Percentiles rank a stretch among this genome's conserved stretches.
Evolutionary conservation across 2,113 vertebrate species (phyloP).

Genomic region (Nothoprocta pentlandii): DNA sequence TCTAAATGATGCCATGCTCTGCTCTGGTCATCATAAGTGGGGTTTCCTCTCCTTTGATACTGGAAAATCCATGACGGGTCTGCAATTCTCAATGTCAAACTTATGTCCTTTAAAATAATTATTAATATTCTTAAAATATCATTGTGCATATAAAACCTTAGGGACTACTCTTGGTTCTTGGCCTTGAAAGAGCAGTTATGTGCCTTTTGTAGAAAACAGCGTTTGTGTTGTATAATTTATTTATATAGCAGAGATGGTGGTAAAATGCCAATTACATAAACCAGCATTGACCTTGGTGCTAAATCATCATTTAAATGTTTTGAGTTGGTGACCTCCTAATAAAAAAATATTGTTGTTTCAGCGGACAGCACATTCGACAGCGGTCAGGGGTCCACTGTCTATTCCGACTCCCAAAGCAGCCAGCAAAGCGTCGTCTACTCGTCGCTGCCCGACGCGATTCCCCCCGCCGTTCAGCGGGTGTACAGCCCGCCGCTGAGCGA

Average conservation of each 20-base stretch:
- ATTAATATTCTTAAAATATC: neutral
- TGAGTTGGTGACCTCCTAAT: neutral
- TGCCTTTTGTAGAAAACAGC: slow-evolving; percentile 11
- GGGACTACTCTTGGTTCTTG: neutral
- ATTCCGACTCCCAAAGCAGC: slow-evolving; percentile 87
- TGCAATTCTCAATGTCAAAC: neutral
- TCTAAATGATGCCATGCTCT: neutral
- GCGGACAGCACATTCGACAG: slow-evolving; percentile 91
- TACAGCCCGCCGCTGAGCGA: slow-evolving; percentile 83
- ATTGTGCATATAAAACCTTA: neutral
- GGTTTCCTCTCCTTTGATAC: slow-evolving; percentile 6
- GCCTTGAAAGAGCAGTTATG: neutral
- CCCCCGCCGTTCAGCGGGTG: slow-evolving; percentile 78
- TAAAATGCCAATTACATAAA: slow-evolving; percentile 31
- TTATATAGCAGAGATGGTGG: slow-evolving; percentile 1
- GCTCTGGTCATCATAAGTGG: neutral
- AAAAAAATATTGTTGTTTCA: slow-evolving; percentile 52
- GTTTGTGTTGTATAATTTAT: slow-evolving; percentile 21
- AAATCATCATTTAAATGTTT: neutral
- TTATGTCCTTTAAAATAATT: slow-evolving; percentile 37
- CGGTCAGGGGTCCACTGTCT: slow-evolving; percentile 84
- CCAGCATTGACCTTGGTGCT: neutral
- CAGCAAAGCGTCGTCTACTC: slow-evolving; percentile 89
- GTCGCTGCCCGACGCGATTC: slow-evolving; percentile 80
- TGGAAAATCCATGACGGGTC: neutral